Conservation (phyloP, 2,888 invertebrate genomes). For the Pseudococcus jackbeardsleyi region DNA sequence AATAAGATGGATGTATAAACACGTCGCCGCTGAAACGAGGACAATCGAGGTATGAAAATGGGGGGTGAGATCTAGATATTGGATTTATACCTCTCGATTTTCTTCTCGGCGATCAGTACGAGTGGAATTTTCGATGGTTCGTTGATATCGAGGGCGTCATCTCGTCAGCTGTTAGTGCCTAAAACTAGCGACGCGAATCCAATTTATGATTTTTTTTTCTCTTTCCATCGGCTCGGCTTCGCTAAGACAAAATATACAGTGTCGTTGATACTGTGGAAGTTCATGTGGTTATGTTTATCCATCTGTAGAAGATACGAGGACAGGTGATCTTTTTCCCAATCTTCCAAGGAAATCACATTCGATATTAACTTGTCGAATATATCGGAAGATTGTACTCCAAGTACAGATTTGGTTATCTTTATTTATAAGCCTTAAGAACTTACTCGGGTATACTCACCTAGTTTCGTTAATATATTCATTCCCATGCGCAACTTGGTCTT, state of each 20-base stretch:
- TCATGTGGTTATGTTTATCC: conserved; percentile 27
- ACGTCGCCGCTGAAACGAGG: conserved; percentile 9
- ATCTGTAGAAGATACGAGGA: conserved; percentile 19
- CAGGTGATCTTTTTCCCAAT: background rate
- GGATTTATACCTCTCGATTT: no score
- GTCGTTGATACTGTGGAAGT: background rate
- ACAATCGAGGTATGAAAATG: background rate
- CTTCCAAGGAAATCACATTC: background rate
- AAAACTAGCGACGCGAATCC: conserved; percentile 44
- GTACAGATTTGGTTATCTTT: background rate
- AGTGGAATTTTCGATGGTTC: conserved; percentile 10
- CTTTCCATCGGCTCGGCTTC: background rate
- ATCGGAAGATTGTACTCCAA: background rate
- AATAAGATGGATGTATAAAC: conserved; percentile 21
- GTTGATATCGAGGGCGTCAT: conserved; percentile 41
- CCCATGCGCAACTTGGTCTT: conserved; percentile 18
- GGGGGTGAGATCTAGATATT: background rate
- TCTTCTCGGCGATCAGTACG: background rate
- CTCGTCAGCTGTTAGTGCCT: conserved; percentile 19
- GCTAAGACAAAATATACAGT: background rate
- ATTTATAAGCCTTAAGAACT: background rate
- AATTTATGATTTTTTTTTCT: conserved; percentile 11
- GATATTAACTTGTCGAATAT: background rate
- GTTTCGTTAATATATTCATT: conserved; percentile 43
- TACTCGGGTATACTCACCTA: background rate